Evolutionary conservation across 2,888 invertebrate genomes (phyloP), one percentile per base, ranked within the genome.

Genomic region (Acanthosepion pharaonis): DNA sequence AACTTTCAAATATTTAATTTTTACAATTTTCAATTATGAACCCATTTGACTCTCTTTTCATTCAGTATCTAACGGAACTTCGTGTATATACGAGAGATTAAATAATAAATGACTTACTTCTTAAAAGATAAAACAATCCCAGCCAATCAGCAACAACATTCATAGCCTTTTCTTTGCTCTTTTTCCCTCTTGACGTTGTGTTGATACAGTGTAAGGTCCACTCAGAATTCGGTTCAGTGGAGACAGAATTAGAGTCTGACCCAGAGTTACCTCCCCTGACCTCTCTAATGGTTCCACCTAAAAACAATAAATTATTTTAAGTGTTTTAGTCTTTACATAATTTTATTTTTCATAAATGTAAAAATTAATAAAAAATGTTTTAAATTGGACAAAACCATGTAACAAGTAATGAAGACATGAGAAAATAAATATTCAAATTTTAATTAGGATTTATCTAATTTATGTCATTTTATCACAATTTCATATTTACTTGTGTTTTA

Each of bases 71-170:
- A 8, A 28, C 6, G 18, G 5, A 28, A 28, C 28, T 25, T n/a
- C n/a, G 15, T n/a, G 3, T n/a, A 8, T 28, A 9, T 25, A n/a
- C 6, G n/a, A 92, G n/a, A 33, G n/a, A 48, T 28, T 53, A 18
- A 92, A 42, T 28, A 4, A 18, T 48, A 28, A 48, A 48, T 42
- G 6, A 51, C 92, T 92, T 92, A 92, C 92, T 92, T 53, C 92
- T 9, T 25, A 92, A 48, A 92, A 92, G 51, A n/a, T 92, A 92
- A 92, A 92, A 92, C 18, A 92, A 92, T 92, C 92, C 92, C 48
- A 92, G 48, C 92, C 92, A 92, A 15, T 92, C 92, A 2, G 92
- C 28, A 42, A 92, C 49, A 23, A 92, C 49, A 11, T 18, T 92
- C 92, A 92, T 11, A n/a, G 42, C 48, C 23, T 53, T 49, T 49